Evolutionary conservation across 1,140 invertebrate genomes (phyloP).

Genomic region (Dendroctonus valens): DNA sequence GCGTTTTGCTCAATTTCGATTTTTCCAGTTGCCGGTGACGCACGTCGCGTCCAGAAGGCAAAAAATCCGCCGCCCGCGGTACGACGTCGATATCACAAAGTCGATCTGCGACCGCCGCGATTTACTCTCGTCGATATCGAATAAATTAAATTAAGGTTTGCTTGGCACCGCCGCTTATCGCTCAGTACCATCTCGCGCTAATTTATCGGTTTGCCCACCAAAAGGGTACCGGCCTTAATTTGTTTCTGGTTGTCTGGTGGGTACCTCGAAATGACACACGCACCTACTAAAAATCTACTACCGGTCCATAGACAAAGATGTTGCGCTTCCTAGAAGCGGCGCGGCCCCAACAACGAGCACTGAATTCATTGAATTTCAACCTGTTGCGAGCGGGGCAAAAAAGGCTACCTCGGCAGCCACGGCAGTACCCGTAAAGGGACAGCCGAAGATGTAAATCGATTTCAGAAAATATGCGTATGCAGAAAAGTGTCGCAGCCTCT

Average conservation of each 20-base stretch:
- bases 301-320: no score
- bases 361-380: slow-evolving; percentile 15
- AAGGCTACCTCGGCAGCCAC: background rate
- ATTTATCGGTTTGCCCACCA: no score
- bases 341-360: background rate
- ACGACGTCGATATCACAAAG: background rate
- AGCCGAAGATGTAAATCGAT: slow-evolving; percentile 26
- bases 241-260: background rate
- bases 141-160: slow-evolving; percentile 5
- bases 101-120: slow-evolving; percentile 2
- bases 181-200: background rate
- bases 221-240: no score
- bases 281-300: no score
- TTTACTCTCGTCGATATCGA: slow-evolving; percentile 2
- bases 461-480: slow-evolving; percentile 26
- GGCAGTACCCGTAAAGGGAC: slow-evolving; percentile 15
- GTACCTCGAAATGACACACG: no score
- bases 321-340: no score
- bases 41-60: no score
- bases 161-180: slow-evolving; percentile 1
- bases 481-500: slow-evolving; percentile 23
- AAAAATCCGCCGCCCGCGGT: no score
- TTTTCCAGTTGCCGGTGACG: no score
- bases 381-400: background rate
- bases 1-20: background rate